Evolutionary conservation across 2,888 invertebrate genomes (phyloP).

Genomic region (Mesoligia furuncula): DNA sequence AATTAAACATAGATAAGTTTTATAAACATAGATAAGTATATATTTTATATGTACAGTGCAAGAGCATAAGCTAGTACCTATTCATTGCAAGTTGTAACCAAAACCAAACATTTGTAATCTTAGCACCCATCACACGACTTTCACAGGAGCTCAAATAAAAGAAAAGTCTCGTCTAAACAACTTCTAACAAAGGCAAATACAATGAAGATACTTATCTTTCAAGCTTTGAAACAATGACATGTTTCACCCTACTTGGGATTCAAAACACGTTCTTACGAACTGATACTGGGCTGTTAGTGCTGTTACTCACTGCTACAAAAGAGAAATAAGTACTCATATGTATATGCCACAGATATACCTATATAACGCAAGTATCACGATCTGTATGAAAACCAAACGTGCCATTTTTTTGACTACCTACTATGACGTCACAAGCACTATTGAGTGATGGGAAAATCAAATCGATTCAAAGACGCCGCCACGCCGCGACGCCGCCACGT

Average conservation of each 20-base stretch:
- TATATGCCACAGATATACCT: too few relatives aligned
- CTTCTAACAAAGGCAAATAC: constrained; percentile 27
- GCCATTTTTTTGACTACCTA: too few relatives aligned
- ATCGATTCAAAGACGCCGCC: too few relatives aligned
- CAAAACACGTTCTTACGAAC: constrained; percentile 31
- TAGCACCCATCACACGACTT: background rate
- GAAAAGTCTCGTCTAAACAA: constrained; percentile 5
- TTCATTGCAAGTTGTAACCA: background rate
- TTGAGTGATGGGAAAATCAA: too few relatives aligned
- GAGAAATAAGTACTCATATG: too few relatives aligned
- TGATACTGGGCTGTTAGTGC: constrained; percentile 1
- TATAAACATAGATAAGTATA: too few relatives aligned
- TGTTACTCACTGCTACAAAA: background rate
- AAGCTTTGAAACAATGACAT: constrained; percentile 25
- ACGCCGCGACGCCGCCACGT: too few relatives aligned
- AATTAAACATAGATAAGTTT: too few relatives aligned
- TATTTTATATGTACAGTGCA: background rate
- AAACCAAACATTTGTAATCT: background rate
- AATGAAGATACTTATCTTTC: constrained; percentile 30
- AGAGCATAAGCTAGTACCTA: background rate
- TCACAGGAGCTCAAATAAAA: constrained; percentile 8
- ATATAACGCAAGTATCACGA: too few relatives aligned
- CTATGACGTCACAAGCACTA: too few relatives aligned
- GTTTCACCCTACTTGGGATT: constrained; percentile 22
- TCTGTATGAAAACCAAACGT: too few relatives aligned